Conservation (phyloP, 1,140 invertebrate species). For the Pseudomyrmex dendroicus region DNA sequence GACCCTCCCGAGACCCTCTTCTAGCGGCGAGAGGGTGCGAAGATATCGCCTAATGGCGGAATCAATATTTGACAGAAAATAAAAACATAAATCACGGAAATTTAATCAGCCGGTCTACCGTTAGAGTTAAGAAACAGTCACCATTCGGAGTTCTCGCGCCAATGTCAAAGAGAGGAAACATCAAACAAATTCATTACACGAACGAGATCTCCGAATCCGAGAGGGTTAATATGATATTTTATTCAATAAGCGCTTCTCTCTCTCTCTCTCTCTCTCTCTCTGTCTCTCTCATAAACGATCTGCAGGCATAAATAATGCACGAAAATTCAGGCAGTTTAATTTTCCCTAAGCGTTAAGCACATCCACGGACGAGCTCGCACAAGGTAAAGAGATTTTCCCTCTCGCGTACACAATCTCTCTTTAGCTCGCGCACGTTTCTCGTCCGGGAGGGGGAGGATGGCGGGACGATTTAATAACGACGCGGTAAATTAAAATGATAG, state of each 20-base stretch:
- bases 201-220: no score
- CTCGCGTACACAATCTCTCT: conserved; percentile 48
- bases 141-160: not conserved
- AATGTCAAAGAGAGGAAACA: not conserved
- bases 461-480: conserved; percentile 81
- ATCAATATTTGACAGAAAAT: conserved; percentile 54
- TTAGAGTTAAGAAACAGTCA: not conserved
- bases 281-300: not conserved
- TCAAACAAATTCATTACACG: not conserved
- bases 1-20: not conserved
- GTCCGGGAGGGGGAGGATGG: conserved; percentile 30
- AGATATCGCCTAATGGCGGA: conserved; percentile 29
- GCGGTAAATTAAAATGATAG: conserved; percentile 84
- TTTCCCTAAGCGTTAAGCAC: not conserved
- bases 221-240: not conserved
- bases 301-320: not conserved
- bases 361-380: conserved; percentile 6
- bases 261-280: no score
- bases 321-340: conserved; percentile 21
- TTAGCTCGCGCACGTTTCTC: conserved; percentile 60
- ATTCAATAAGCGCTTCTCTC: not conserved
- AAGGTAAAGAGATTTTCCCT: conserved; percentile 55
- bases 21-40: not conserved
- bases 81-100: conserved; percentile 49
- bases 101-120: conserved; percentile 15